Conservation (phyloP, 2,888 invertebrate species). For the Drosophila sordidula region DNA sequence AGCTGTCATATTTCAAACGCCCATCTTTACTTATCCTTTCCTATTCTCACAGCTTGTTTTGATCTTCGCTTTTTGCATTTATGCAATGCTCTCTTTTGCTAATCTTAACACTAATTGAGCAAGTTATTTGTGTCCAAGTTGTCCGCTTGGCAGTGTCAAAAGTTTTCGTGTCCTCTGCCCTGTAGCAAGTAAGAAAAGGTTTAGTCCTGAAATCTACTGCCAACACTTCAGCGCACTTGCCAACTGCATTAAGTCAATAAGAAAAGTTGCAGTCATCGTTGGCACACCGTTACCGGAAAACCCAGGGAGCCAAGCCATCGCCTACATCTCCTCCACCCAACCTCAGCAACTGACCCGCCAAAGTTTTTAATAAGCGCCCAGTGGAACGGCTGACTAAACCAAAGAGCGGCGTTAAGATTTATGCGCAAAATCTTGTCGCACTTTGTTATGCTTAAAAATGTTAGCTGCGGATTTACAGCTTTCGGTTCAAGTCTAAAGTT, state of each 20-base stretch:
- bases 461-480: conserved; percentile 68
- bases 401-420: conserved; percentile 71
- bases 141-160: conserved; percentile 40
- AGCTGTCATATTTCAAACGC: too few species aligned
- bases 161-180: conserved; percentile 50
- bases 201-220: conserved; percentile 31
- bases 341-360: neutral
- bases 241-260: conserved; percentile 79
- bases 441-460: conserved; percentile 75
- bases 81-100: neutral
- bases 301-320: neutral
- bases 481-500: conserved; percentile 53
- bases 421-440: conserved; percentile 69
- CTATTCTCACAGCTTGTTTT: neutral
- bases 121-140: conserved; percentile 12
- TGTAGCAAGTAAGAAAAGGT: conserved; percentile 17
- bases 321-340: neutral
- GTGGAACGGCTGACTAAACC: conserved; percentile 66
- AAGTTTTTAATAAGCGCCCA: conserved; percentile 63
- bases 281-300: conserved; percentile 32
- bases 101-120: conserved; percentile 20
- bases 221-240: conserved; percentile 69
- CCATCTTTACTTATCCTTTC: too few species aligned
- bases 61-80: neutral
- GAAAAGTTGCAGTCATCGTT: conserved; percentile 73